Conservation (phyloP, 2,797 vertebrate species). For the Harpagifer antarcticus region DNA sequence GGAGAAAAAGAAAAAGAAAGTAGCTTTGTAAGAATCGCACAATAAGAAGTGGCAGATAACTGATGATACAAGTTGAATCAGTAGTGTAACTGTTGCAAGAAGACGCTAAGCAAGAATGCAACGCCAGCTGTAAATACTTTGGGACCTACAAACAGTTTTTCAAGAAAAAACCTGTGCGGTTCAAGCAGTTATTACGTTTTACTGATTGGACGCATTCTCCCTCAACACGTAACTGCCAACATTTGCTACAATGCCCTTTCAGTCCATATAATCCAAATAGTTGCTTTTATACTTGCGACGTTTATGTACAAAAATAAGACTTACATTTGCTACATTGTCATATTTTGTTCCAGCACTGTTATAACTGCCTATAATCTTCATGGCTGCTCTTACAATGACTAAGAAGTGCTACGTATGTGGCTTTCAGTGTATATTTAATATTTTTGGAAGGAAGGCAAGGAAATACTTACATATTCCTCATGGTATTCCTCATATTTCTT, state of each 20-base stretch:
- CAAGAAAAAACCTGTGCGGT: neutral
- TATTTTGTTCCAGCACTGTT: neutral
- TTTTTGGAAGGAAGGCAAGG: neutral
- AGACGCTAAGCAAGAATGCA: neutral
- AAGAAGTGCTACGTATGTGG: neutral
- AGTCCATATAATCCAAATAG: neutral
- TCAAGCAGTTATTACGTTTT: conserved; percentile 12
- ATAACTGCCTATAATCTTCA: neutral
- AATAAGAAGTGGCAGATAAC: neutral
- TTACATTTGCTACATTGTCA: neutral
- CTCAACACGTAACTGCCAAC: neutral
- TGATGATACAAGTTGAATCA: neutral
- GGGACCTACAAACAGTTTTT: neutral
- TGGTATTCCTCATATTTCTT: conserved; percentile 91
- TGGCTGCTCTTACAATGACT: neutral
- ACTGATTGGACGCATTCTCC: conserved; percentile 9
- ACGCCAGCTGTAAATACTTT: neutral
- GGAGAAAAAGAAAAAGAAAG: conserved; percentile 32
- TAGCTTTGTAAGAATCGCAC: neutral
- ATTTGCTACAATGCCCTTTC: conserved; percentile 13
- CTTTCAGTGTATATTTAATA: neutral
- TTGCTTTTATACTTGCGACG: neutral
- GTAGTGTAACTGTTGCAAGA: neutral
- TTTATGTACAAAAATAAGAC: neutral
- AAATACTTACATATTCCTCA: conserved; percentile 91